Evolutionary conservation across 2,113 vertebrate genomes (phyloP).

Genomic region (Cynoglossus semilaevis): DNA sequence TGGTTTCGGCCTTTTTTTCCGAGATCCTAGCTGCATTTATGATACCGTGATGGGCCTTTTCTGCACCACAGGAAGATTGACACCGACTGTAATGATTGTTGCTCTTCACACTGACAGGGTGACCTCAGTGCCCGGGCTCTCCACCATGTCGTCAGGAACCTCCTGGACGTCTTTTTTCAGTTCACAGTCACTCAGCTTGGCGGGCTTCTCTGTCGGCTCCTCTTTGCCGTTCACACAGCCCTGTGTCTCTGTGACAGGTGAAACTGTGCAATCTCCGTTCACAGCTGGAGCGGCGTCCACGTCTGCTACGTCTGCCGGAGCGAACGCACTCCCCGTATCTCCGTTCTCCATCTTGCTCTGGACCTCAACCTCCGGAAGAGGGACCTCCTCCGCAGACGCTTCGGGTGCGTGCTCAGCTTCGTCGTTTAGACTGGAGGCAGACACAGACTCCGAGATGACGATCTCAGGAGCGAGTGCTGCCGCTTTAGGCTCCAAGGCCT

Average conservation of each 20-base stretch:
- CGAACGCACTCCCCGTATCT: slow-evolving; percentile 49
- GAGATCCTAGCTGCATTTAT: slow-evolving; percentile 55
- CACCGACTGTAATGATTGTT: slow-evolving; percentile 50
- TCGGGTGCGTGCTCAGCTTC: slow-evolving; percentile 39
- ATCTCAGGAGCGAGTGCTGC: slow-evolving; percentile 66
- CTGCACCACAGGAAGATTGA: slow-evolving; percentile 46
- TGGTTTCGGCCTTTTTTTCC: slow-evolving; percentile 55
- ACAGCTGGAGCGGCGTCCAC: slow-evolving; percentile 44
- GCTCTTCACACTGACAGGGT: slow-evolving; percentile 69
- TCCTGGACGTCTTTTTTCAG: slow-evolving; percentile 73
- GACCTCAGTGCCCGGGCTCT: slow-evolving; percentile 58
- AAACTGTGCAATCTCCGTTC: slow-evolving; percentile 59
- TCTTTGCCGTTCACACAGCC: slow-evolving; percentile 69
- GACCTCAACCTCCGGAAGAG: slow-evolving; percentile 25
- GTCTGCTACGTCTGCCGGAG: slow-evolving; percentile 31
- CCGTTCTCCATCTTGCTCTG: slow-evolving; percentile 72
- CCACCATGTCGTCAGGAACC: slow-evolving; percentile 58
- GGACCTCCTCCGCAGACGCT: slow-evolving; percentile 24
- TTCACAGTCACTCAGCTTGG: slow-evolving; percentile 68
- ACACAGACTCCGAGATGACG: slow-evolving; percentile 66
- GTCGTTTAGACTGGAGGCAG: slow-evolving; percentile 35
- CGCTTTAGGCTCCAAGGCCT: slow-evolving; percentile 28
- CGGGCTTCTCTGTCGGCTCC: slow-evolving; percentile 51
- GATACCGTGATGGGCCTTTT: slow-evolving; percentile 49
- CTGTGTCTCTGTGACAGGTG: slow-evolving; percentile 38